phyloP scores from a whole-genome alignment of 2,113 vertebrate genomes.

The Verasper variegatus region DNA sequence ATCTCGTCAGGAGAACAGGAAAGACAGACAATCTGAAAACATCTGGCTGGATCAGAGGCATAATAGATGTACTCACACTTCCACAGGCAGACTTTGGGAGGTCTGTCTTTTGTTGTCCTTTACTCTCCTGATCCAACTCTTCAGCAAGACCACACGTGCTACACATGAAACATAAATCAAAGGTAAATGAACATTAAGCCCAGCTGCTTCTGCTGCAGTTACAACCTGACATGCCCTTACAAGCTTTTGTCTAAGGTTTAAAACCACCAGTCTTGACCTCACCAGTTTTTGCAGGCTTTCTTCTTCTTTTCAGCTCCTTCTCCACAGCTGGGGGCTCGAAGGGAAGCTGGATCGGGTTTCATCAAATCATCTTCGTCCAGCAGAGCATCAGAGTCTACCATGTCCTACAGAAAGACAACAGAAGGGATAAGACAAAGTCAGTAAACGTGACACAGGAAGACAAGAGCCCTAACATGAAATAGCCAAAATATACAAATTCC shows the following conservation, averaged over 20 bases:
- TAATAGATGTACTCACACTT: constrained; percentile 83
- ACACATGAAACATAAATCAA: not conserved
- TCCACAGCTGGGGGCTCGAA: constrained; percentile 87
- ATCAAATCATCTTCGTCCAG: constrained; percentile 93
- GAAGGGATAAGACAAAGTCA: too few species aligned
- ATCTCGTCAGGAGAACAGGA: not conserved
- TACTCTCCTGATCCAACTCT: constrained; percentile 86
- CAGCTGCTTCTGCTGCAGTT: not conserved
- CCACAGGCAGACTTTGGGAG: constrained; percentile 93
- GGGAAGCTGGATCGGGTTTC: constrained; percentile 90
- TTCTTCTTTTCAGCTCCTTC: constrained; percentile 86
- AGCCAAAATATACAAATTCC: not conserved
- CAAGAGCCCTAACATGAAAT: not conserved
- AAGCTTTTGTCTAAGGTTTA: not conserved
- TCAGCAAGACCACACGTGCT: constrained; percentile 96
- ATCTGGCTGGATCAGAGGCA: not conserved
- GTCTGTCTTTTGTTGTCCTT: constrained; percentile 55
- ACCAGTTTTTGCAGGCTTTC: constrained; percentile 98
- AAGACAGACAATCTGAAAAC: not conserved
- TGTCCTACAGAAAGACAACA: constrained; percentile 80
- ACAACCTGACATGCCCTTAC: not conserved
- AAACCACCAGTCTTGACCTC: constrained; percentile 54
- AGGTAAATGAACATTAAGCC: not conserved
- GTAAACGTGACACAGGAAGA: not conserved
- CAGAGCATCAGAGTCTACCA: constrained; percentile 93